phyloP scores from a whole-genome alignment of 2,888 invertebrate genomes.

The Eubasilissa splendida region DNA sequence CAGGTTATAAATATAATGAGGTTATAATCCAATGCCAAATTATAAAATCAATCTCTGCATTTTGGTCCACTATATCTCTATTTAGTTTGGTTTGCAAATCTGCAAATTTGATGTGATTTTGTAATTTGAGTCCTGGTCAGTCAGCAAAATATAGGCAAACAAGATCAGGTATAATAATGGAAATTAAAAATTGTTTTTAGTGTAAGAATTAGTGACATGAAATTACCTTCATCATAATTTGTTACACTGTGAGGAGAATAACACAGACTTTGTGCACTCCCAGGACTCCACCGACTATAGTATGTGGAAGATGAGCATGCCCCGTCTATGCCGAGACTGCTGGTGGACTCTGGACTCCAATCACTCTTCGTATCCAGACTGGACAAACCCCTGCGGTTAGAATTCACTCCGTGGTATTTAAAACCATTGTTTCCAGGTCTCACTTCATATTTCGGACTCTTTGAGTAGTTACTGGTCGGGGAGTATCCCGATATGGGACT shows the following conservation, averaged over 20 bases:
- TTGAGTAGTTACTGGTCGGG: slow-evolving; percentile 60
- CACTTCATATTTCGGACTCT: slow-evolving; percentile 36
- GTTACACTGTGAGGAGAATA: slow-evolving; percentile 67
- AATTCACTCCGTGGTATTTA: slow-evolving; percentile 31
- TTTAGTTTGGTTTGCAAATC: too few species aligned
- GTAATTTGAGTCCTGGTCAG: too few species aligned
- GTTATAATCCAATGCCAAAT: too few species aligned
- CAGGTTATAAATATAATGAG: too few species aligned
- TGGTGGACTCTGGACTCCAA: slow-evolving; percentile 69
- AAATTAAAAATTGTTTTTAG: too few species aligned
- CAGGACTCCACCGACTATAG: slow-evolving; percentile 73
- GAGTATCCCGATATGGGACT: slow-evolving; percentile 65
- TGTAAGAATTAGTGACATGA: too few species aligned
- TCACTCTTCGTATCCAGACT: slow-evolving; percentile 64
- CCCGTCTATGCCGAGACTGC: slow-evolving; percentile 65
- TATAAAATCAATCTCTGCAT: too few species aligned
- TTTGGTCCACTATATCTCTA: too few species aligned
- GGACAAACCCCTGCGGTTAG: not conserved
- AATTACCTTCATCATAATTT: slow-evolving; percentile 52
- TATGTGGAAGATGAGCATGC: slow-evolving; percentile 66
- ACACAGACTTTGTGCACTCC: slow-evolving; percentile 69
- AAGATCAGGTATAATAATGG: too few species aligned
- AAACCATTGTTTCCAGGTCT: slow-evolving; percentile 11
- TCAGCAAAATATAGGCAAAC: too few species aligned
- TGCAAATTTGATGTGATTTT: too few species aligned